Evolutionary conservation across 2,797 vertebrate genomes (phyloP), one percentile per base, ranked within the genome.

Genomic region (Fratercula arctica): DNA sequence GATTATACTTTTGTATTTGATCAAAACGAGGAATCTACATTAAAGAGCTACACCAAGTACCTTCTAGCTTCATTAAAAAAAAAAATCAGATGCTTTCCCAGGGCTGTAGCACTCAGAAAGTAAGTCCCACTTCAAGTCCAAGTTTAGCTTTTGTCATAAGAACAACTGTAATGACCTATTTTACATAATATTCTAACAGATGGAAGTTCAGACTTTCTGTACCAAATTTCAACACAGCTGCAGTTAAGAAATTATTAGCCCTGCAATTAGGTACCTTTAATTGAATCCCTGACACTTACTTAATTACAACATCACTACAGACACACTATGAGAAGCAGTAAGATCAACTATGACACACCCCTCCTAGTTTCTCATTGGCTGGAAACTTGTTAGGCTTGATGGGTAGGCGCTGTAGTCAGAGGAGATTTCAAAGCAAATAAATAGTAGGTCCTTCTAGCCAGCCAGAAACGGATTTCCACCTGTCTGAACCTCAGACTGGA

Each of bases 301-400:
- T 97, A 98, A 98, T 98, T 90, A 95, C 11, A 97, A 46, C 85
- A 76, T 95, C 80, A 21, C 85, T 95, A 82, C 64, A 95, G 68
- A 35, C 90, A 74, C 60, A 67, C 70, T 33, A 85, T 37, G 90
- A 95, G 95, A 45, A 96, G 90, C 50, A 91, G 84, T 39, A 90
- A n/a, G 39, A 94, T 54, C 61, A 94, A 80, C 81, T 95, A 59
- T 53, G 95, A 95, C 95, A 93, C 96, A 92, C 85, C 95, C 78
- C 95, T 87, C 21, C 46, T 61, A 20, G 57, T 43, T 94, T 88
- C 79, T 93, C 57, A 97, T 96, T 97, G 97, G 97, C 88, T 93
- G 84, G 64, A 90, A 95, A 96, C 85, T 35, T 37, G 97, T 90
- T 81, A 45, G 66, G 93, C 89, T 63, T 73, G 97, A 91, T 46